A percentile compares a stretch with the other conserved stretches of the same genome.
These are phyloP conservation scores for Rousettus leschenaultii DNA, from an alignment of 2,113 vertebrate species.

Conservation along the genomic window DNA sequence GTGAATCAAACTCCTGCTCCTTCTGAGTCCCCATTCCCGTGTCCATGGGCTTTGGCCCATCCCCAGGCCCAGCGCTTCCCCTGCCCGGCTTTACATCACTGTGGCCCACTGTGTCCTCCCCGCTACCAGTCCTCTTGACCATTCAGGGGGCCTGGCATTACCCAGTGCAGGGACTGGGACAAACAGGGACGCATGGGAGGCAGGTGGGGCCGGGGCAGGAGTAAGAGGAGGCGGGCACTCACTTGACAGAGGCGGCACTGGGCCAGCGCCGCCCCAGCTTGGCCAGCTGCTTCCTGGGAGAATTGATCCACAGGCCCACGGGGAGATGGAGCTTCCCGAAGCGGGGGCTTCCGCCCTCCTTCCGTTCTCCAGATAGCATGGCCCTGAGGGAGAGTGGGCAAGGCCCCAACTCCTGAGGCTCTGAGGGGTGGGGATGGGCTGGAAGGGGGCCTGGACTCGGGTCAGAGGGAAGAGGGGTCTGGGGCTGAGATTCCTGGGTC, in stretches of 20 bases:
- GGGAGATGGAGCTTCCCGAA: conserved; percentile 93
- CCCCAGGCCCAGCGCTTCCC: not conserved
- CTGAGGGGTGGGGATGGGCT: not conserved
- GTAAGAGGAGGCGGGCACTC: conserved; percentile 67
- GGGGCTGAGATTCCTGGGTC: not conserved
- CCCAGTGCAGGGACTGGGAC: not conserved
- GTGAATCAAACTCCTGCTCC: not conserved
- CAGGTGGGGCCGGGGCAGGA: not conserved
- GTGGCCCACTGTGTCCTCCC: not conserved
- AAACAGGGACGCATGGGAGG: conserved; percentile 31
- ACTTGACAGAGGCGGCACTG: conserved; percentile 93
- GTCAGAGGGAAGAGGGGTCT: not conserved
- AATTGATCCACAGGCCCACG: conserved; percentile 95
- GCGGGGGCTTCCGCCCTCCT: conserved; percentile 92
- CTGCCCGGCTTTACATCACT: not conserved
- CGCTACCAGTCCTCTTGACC: not conserved
- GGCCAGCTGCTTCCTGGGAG: conserved; percentile 93
- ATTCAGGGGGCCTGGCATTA: not conserved
- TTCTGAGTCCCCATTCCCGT: not conserved
- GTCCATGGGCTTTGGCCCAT: not conserved
- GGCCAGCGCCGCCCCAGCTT: conserved; percentile 93
- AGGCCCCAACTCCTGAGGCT: not conserved
- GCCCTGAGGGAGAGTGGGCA: conserved; percentile 27
- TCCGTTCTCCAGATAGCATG: conserved; percentile 88
- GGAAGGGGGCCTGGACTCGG: not conserved